A percentile compares a stretch with the other conserved stretches of the same genome.
Evolutionary conservation across 2,113 vertebrate species (phyloP).

Genomic region (Lethenteron camtschaticum): DNA sequence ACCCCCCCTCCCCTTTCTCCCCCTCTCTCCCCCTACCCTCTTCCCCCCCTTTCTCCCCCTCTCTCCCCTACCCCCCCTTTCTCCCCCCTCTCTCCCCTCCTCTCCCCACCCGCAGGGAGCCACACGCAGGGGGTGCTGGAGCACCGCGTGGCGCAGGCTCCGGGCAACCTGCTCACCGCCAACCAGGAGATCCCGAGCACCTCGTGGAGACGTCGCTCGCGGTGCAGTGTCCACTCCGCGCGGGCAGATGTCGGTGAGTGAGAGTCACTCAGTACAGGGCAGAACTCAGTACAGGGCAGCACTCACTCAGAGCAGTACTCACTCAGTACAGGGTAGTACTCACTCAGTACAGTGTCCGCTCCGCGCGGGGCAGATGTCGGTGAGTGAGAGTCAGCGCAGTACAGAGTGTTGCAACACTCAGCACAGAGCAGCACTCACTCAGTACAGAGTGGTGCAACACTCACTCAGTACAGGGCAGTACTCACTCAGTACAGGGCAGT

Average conservation of each 20-base stretch:
- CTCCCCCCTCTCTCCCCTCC: not conserved
- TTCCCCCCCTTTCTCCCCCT: too few species aligned
- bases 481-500: too few species aligned
- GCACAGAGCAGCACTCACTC: too few species aligned
- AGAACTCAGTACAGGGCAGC: too few species aligned
- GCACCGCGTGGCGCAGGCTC: constrained; percentile 18
- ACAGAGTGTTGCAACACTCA: too few species aligned
- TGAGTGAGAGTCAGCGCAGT: constrained; percentile 16
- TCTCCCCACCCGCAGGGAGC: constrained; percentile 17
- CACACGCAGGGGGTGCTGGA: constrained; percentile 27
- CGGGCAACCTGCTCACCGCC: constrained; percentile 33
- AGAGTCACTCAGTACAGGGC: not conserved
- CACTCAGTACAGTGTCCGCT: constrained; percentile 27
- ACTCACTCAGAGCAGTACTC: too few species aligned
- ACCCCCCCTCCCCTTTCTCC: not conserved
- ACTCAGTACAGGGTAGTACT: constrained; percentile 6
- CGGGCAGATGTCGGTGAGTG: constrained; percentile 47
- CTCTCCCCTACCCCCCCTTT: too few species aligned
- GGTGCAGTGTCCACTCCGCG: constrained; percentile 26
- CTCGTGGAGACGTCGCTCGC: constrained; percentile 21
- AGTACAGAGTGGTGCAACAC: too few species aligned
- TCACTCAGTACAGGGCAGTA: too few species aligned
- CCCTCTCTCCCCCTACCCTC: too few species aligned
- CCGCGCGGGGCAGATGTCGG: constrained; percentile 39
- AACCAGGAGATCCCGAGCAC: constrained; percentile 39